These are phyloP conservation scores for Tachina lurida DNA, from an alignment of 2,888 invertebrate genomes.

Conservation along the genomic window DNA sequence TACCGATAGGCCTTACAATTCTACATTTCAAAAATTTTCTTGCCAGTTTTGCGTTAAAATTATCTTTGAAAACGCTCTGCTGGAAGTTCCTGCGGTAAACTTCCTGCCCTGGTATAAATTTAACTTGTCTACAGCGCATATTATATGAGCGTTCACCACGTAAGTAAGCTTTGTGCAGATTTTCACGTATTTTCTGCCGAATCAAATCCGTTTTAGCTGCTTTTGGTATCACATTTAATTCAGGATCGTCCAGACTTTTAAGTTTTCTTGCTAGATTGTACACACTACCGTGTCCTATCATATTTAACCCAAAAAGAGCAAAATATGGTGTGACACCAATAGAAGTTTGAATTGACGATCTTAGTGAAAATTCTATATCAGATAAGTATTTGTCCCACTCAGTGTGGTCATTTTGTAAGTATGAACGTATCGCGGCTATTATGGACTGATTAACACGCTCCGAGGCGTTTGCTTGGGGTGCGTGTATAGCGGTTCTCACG, in stretches of 20 bases:
- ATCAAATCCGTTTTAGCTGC: background rate
- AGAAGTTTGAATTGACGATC: background rate
- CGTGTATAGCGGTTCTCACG: too few species aligned
- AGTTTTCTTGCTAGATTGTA: background rate
- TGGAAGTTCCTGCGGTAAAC: background rate
- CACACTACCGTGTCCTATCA: too few species aligned
- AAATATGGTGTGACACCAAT: too few species aligned
- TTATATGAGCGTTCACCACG: background rate
- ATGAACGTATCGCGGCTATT: too few species aligned
- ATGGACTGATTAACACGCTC: too few species aligned
- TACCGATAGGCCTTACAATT: background rate
- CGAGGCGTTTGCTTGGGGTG: too few species aligned
- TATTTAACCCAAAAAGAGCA: too few species aligned
- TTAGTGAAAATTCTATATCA: background rate
- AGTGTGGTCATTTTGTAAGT: too few species aligned
- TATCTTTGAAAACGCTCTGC: background rate
- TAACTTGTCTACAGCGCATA: background rate
- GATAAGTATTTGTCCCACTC: background rate
- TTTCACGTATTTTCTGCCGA: background rate
- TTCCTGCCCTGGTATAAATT: background rate
- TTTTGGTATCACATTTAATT: background rate
- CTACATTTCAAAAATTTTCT: background rate
- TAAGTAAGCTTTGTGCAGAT: background rate
- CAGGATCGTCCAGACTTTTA: background rate
- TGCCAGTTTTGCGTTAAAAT: background rate